Percentiles rank a stretch among this genome's conserved stretches.
Conservation (phyloP, 2,888 invertebrate species). For the Dasypogon diadema region DNA sequence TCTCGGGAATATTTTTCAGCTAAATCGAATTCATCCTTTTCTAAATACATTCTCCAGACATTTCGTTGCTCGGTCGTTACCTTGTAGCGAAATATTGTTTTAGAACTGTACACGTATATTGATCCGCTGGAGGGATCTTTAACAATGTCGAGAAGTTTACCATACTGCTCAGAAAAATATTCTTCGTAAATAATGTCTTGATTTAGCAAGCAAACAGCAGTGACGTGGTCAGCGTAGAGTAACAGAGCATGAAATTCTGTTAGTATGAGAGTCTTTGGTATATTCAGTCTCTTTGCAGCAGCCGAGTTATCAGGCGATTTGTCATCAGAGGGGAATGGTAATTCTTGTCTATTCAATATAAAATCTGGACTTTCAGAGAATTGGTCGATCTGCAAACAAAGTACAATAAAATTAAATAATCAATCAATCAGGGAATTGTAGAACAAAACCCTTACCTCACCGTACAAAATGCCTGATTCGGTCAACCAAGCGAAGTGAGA, state of each 20-base stretch:
- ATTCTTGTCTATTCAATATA: slow-evolving; percentile 57
- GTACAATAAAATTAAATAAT: slow-evolving; percentile 57
- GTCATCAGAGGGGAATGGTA: slow-evolving; percentile 55
- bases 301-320: slow-evolving; percentile 59
- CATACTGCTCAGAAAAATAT: slow-evolving; percentile 82
- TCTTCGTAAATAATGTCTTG: slow-evolving; percentile 90
- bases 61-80: slow-evolving; percentile 86
- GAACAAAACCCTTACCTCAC: slow-evolving; percentile 72
- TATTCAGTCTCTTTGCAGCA: slow-evolving; percentile 64
- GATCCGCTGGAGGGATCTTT: slow-evolving; percentile 83
- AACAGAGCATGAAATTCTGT: slow-evolving; percentile 93
- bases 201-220: slow-evolving; percentile 86
- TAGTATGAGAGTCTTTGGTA: slow-evolving; percentile 82
- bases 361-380: slow-evolving; percentile 57
- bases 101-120: slow-evolving; percentile 90
- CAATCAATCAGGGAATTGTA: slow-evolving; percentile 56
- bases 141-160: slow-evolving; percentile 82
- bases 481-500: slow-evolving; percentile 90
- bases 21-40: slow-evolving; percentile 85
- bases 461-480: slow-evolving; percentile 84
- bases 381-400: slow-evolving; percentile 56
- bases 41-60: slow-evolving; percentile 90
- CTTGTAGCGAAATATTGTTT: slow-evolving; percentile 87
- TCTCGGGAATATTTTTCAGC: slow-evolving; percentile 87
- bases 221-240: slow-evolving; percentile 85